A percentile compares a stretch with the other conserved stretches of the same genome.
phyloP scores from a whole-genome alignment of 2,888 invertebrate genomes.

The Oegoconia quadripuncta region DNA sequence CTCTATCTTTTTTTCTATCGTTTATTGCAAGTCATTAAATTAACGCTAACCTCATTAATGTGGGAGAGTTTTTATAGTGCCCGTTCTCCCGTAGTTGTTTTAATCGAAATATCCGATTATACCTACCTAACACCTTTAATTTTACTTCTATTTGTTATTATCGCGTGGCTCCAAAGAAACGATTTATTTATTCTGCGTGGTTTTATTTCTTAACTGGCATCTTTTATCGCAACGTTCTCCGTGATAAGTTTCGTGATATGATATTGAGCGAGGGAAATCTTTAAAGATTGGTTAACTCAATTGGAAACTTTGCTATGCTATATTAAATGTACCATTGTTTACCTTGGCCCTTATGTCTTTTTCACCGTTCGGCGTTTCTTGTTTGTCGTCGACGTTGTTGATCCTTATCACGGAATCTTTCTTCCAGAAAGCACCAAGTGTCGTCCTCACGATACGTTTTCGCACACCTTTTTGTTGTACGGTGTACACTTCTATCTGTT shows the following conservation, averaged over 20 bases:
- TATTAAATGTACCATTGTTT: constrained; percentile 34
- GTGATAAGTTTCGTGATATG: not conserved
- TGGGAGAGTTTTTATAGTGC: too few relatives aligned
- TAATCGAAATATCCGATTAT: too few relatives aligned
- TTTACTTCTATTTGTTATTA: too few relatives aligned
- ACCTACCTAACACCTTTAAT: too few relatives aligned
- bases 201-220: too few relatives aligned
- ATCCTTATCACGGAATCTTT: constrained; percentile 83
- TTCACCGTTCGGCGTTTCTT: constrained; percentile 82
- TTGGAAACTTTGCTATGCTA: constrained; percentile 27
- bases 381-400: constrained; percentile 86
- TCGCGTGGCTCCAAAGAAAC: too few relatives aligned
- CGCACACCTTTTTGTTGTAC: constrained; percentile 79
- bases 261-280: not conserved
- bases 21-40: too few relatives aligned
- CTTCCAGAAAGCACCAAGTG: constrained; percentile 84
- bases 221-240: too few relatives aligned
- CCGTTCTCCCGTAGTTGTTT: too few relatives aligned
- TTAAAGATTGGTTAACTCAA: not conserved
- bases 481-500: constrained; percentile 84
- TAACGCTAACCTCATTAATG: too few relatives aligned
- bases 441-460: constrained; percentile 80
- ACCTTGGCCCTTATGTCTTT: constrained; percentile 85
- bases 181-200: too few relatives aligned
- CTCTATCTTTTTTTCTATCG: too few relatives aligned